Percentiles rank a stretch among this genome's conserved stretches.
Conservation (phyloP, 2,888 invertebrate species). For the Eugnorisma glareosa region DNA sequence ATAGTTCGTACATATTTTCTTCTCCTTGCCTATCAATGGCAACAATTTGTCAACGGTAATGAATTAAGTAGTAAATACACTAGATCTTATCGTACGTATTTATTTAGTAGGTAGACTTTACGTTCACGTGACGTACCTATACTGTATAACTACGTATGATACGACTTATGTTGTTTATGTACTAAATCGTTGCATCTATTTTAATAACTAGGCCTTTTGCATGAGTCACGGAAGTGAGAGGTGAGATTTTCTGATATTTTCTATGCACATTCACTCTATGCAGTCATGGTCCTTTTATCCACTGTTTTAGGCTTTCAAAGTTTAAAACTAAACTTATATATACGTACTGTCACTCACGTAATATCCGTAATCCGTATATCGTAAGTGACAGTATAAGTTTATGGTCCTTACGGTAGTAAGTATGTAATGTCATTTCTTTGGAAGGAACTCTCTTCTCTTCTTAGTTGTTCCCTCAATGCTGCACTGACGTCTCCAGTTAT, state of each 20-base stretch:
- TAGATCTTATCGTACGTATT: conserved; percentile 48
- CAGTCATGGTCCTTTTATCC: neutral
- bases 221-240: conserved; percentile 26
- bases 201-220: conserved; percentile 4
- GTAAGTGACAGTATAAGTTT: no score
- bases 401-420: neutral
- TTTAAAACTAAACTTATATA: no score
- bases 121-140: conserved; percentile 30
- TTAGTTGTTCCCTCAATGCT: neutral
- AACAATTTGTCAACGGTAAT: conserved; percentile 30
- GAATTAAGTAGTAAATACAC: conserved; percentile 55
- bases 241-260: neutral
- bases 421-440: neutral
- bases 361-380: no score
- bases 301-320: no score
- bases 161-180: conserved; percentile 7
- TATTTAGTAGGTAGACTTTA: conserved; percentile 21
- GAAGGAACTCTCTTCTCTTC: neutral
- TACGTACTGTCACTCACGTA: no score
- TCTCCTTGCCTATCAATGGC: no score
- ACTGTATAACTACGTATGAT: neutral
- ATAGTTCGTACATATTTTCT: neutral
- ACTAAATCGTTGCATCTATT: neutral
- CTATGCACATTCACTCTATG: neutral
- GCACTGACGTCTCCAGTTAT: neutral